Conservation (phyloP, 2,113 vertebrate genomes). For the Pan paniscus region DNA sequence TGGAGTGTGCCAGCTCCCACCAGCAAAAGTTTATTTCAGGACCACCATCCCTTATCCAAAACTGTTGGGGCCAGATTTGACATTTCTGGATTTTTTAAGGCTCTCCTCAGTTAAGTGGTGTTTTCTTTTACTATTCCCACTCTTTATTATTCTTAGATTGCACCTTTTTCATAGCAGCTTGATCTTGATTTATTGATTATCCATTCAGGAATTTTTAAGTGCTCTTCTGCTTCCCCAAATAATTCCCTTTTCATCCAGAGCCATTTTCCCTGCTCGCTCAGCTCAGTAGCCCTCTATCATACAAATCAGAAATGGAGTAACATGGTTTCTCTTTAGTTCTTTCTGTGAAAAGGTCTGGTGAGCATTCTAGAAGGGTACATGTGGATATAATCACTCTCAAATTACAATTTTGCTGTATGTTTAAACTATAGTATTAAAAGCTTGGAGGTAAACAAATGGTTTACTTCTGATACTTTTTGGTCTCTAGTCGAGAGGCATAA, state of each 20-base stretch:
- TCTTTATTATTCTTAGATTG: conserved; percentile 6
- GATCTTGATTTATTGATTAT: conserved; percentile 38
- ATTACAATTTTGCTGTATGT: background rate
- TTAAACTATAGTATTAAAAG: conserved; percentile 41
- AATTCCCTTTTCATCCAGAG: conserved; percentile 26
- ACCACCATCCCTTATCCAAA: background rate
- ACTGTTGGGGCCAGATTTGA: background rate
- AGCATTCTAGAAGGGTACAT: background rate
- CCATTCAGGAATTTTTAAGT: background rate
- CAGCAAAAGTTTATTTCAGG: background rate
- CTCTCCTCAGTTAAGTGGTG: background rate
- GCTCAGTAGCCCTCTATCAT: background rate
- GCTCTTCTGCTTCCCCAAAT: conserved; percentile 27
- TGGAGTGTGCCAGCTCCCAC: background rate
- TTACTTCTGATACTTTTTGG: background rate
- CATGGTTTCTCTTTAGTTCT: background rate
- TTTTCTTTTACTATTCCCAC: background rate
- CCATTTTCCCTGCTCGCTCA: conserved; percentile 32
- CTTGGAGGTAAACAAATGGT: background rate
- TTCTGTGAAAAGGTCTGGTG: background rate
- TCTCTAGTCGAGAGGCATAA: background rate
- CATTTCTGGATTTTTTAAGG: background rate
- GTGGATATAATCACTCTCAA: background rate
- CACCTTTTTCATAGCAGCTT: background rate
- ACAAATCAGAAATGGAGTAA: background rate